Evolutionary conservation across 2,888 invertebrate species (phyloP).

Genomic region (Euclidia mi): DNA sequence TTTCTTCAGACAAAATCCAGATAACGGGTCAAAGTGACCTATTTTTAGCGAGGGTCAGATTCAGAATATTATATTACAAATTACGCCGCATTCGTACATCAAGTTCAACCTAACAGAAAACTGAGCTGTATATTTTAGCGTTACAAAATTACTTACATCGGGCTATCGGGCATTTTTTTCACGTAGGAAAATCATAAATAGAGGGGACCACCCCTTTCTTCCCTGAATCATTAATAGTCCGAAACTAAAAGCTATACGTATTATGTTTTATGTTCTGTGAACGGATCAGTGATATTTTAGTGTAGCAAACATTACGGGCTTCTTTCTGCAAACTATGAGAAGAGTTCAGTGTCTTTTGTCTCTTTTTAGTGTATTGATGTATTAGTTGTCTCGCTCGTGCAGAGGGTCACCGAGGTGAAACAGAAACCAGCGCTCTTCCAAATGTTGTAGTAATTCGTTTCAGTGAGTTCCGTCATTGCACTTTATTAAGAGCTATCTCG

Average conservation of each 20-base stretch:
- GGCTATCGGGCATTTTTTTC: constrained; percentile 40
- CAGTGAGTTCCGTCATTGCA: constrained; percentile 30
- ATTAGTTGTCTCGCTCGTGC: background rate
- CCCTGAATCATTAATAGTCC: constrained; percentile 49
- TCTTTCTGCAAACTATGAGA: background rate
- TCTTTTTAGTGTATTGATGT: background rate
- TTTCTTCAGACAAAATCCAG: too few relatives aligned
- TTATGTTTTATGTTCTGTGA: constrained; percentile 35
- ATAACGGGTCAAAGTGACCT: too few relatives aligned
- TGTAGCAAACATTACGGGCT: constrained; percentile 14
- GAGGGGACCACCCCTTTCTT: constrained; percentile 47
- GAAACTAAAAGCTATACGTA: constrained; percentile 30
- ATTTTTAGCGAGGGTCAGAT: too few relatives aligned
- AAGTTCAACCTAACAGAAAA: constrained; percentile 35
- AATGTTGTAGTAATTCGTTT: constrained; percentile 16
- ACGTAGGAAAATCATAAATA: constrained; percentile 56
- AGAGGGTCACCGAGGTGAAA: background rate
- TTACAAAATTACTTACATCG: constrained; percentile 40
- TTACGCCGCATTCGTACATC: constrained; percentile 4
- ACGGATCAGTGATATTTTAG: constrained; percentile 38
- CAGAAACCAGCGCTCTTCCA: background rate
- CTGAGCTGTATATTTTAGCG: constrained; percentile 38
- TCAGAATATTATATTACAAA: too few relatives aligned
- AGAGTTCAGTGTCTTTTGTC: background rate
- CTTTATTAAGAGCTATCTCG: constrained; percentile 45